phyloP scores from a whole-genome alignment of 2,113 vertebrate genomes.

The Larimichthys polyactis region DNA sequence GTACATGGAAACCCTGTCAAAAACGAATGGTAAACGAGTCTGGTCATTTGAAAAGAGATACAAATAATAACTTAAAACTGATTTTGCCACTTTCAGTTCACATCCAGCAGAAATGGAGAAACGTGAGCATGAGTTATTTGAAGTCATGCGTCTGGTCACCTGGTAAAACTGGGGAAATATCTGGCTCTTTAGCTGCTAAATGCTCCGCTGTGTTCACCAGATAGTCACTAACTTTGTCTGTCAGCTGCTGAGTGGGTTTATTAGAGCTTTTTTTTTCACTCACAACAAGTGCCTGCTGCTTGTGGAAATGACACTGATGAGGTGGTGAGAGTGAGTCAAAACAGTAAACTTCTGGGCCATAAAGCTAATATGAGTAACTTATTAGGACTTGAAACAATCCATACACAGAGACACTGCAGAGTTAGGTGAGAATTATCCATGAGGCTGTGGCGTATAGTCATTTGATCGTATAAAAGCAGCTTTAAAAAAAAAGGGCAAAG shows the following conservation, averaged over 20 bases:
- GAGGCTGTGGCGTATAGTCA: background rate
- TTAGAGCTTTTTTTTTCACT: background rate
- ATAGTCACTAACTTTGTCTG: slow-evolving; percentile 7
- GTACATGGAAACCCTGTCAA: background rate
- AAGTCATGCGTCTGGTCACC: background rate
- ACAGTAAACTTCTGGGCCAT: background rate
- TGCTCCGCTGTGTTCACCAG: slow-evolving; percentile 16
- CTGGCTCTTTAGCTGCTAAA: slow-evolving; percentile 14
- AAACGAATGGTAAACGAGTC: background rate
- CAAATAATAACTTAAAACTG: no score
- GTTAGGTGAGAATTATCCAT: background rate
- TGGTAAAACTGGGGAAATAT: slow-evolving; percentile 19
- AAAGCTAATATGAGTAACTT: background rate
- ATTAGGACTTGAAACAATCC: background rate
- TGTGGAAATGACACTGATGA: slow-evolving; percentile 13
- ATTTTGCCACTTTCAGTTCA: background rate
- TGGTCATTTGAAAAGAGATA: no score
- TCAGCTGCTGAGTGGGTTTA: slow-evolving; percentile 14
- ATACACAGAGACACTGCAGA: background rate
- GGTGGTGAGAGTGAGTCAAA: background rate
- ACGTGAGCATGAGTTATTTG: background rate
- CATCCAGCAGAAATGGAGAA: background rate
- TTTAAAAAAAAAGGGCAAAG: background rate
- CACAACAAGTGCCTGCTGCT: slow-evolving; percentile 27
- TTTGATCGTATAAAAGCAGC: background rate